Evolutionary conservation across 1,140 invertebrate genomes (phyloP), one percentile per base, ranked within the genome.

Genomic region (Ditylenchus dipsaci): DNA sequence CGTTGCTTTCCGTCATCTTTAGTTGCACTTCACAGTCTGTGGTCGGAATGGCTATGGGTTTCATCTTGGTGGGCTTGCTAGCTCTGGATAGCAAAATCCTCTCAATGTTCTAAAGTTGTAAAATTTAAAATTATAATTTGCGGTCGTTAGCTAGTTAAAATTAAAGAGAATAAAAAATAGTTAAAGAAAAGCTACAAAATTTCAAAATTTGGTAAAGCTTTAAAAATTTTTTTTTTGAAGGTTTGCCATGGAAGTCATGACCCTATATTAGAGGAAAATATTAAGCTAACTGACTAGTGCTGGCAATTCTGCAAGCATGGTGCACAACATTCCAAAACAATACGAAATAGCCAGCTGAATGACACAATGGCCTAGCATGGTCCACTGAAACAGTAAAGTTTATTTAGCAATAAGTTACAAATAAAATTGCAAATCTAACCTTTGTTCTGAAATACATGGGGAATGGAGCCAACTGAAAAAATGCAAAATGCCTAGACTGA

Each of bases 311-410:
- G 74, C 79, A 33, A 77, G 45, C 62, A 81, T 47, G 19, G 74
- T 74, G 53, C 78, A 81, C 9, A 81, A 56, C 23, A 81, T 53
- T 27, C 76, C 79, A 49, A 82, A 81, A 33, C 72, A 43, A 47
- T 82, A 82, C 1, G 81, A 72, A 42, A 82, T 75, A 49, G 56
- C 42, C 29, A 82, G 66, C 65, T 82, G 80, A 38, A 83, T 59
- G 26, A 82, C 30, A 49, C 80, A 82, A 71, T 82, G 80, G 9
- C 47, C 61, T 19, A 78, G 57, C n/a, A 80, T 67, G 17, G 58
- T 53, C 56, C 61, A 78, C 65, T 53, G 15, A 53, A 53, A 15
- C 15, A 53, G 8, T 53, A 26, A 21, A 53, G 15, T 3, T 53
- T 21, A 13, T 45, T 45, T n/a, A 45, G 43, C n/a, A 13, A 45